A percentile compares a stretch with the other conserved stretches of the same genome.
Conservation (phyloP, 2,888 invertebrate species). For the Lysandra bellargus region DNA sequence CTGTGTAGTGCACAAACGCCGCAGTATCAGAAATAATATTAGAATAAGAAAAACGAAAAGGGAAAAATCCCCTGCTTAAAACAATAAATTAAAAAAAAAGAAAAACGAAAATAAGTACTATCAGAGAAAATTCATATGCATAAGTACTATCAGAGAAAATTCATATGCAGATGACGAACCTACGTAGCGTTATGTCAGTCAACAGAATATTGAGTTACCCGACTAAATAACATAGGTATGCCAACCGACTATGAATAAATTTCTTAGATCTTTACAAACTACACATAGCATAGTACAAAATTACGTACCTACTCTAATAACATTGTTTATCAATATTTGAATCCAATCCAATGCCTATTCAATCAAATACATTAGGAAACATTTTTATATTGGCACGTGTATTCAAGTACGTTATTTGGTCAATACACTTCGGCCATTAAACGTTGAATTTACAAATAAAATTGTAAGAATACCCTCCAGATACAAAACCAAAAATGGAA, state of each 20-base stretch:
- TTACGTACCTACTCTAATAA: neutral
- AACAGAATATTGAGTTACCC: too few relatives aligned
- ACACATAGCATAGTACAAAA: neutral
- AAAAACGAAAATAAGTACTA: too few relatives aligned
- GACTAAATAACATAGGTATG: too few relatives aligned
- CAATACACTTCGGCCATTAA: neutral
- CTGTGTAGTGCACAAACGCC: too few relatives aligned
- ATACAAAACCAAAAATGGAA: neutral
- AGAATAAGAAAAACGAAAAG: too few relatives aligned
- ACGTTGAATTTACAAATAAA: neutral
- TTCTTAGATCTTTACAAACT: neutral
- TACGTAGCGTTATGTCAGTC: too few relatives aligned
- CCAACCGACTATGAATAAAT: too few relatives aligned
- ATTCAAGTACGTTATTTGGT: neutral
- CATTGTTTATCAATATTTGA: neutral
- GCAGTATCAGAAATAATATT: neutral
- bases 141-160: too few relatives aligned
- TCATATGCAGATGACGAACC: too few relatives aligned
- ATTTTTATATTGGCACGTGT: neutral
- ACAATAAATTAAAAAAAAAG: too few relatives aligned
- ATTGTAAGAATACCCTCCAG: neutral
- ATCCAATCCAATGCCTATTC: neutral
- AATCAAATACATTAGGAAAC: neutral
- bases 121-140: too few relatives aligned
- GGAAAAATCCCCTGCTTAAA: too few relatives aligned